Conservation (phyloP, 1,140 invertebrate genomes). For the Physella acuta region DNA sequence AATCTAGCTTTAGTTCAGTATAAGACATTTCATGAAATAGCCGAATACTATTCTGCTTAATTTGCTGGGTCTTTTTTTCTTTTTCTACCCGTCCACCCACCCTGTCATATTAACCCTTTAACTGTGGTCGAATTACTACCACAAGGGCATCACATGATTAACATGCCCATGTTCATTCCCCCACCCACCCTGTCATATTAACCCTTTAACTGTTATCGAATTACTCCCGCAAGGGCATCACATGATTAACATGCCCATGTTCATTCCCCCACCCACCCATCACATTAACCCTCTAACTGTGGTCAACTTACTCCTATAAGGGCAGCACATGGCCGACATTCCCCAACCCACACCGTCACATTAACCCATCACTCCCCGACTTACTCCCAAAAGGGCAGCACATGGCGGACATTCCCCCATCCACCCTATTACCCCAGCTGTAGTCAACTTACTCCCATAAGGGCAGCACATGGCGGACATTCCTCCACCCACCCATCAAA, state of each 20-base stretch:
- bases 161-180: background rate
- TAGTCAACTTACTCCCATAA: conserved; percentile 10
- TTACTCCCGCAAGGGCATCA: conserved; percentile 15
- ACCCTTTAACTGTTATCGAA: too few relatives aligned
- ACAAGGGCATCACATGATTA: background rate
- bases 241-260: conserved; percentile 1
- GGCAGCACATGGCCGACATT: conserved; percentile 12
- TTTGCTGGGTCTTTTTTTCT: background rate
- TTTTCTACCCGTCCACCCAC: background rate
- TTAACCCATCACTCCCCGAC: too few relatives aligned
- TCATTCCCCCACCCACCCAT: background rate
- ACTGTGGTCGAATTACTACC: background rate
- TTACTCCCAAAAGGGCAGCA: conserved; percentile 16
- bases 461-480: conserved; percentile 15
- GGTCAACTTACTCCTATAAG: conserved; percentile 10
- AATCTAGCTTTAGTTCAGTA: background rate
- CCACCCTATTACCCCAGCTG: too few relatives aligned
- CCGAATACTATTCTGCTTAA: background rate
- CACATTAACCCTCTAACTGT: too few relatives aligned
- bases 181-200: background rate
- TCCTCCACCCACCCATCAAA: background rate
- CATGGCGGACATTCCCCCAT: conserved; percentile 7
- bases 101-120: background rate
- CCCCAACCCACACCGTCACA: background rate
- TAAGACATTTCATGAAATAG: background rate